Conservation (phyloP, 2,888 invertebrate species). For the Dermolepida albohirtum region DNA sequence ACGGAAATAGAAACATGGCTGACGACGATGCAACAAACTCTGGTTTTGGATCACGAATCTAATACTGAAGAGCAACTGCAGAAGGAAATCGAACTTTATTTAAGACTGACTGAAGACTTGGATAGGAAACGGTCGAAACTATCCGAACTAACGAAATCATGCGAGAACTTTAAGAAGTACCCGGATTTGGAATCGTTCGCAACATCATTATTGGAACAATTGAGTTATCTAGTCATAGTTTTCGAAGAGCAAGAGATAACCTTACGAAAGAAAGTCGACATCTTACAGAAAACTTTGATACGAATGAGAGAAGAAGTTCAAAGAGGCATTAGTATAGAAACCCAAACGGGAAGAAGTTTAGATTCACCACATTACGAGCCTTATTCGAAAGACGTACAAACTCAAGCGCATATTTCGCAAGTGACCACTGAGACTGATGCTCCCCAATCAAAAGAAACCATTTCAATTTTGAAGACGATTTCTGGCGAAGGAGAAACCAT, state of each 20-base stretch:
- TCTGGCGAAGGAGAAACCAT: conserved; percentile 77
- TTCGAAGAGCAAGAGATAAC: conserved; percentile 73
- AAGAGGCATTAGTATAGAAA: conserved; percentile 69
- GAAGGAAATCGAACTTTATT: conserved; percentile 57
- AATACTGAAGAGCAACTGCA: conserved; percentile 57
- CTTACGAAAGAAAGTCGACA: conserved; percentile 72
- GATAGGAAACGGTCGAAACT: conserved; percentile 67
- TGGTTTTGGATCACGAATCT: conserved; percentile 53
- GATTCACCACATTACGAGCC: conserved; percentile 60
- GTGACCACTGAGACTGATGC: conserved; percentile 58
- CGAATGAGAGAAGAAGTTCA: conserved; percentile 56
- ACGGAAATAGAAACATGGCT: conserved; percentile 71
- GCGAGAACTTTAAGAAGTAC: conserved; percentile 65
- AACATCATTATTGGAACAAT: conserved; percentile 68
- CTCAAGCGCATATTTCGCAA: conserved; percentile 66
- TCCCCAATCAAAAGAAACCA: conserved; percentile 72
- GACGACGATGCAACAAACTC: conserved; percentile 61
- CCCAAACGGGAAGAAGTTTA: conserved; percentile 76
- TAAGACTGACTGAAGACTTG: conserved; percentile 61
- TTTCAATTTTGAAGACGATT: conserved; percentile 74
- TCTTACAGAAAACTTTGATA: conserved; percentile 67
- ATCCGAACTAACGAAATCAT: conserved; percentile 65
- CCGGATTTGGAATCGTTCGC: conserved; percentile 67
- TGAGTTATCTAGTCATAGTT: conserved; percentile 69
- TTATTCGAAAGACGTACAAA: conserved; percentile 68